phyloP scores from a whole-genome alignment of 2,888 invertebrate genomes.

The Strigamia maritima region DNA sequence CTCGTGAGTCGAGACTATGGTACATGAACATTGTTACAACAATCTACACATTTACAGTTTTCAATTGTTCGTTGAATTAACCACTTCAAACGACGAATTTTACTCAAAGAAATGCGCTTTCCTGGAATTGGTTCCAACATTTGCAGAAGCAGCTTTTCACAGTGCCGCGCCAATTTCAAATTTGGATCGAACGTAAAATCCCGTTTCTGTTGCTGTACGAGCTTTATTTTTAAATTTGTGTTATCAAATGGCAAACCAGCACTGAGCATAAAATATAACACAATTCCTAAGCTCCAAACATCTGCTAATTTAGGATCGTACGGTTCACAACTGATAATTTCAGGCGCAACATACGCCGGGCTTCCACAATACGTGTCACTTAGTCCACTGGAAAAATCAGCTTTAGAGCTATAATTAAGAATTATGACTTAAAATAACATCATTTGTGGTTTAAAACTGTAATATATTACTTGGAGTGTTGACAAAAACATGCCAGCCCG shows the following conservation, averaged over 20 bases:
- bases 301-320: conserved; percentile 30
- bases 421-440: neutral
- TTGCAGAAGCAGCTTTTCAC: neutral
- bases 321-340: conserved; percentile 9
- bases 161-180: neutral
- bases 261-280: conserved; percentile 23
- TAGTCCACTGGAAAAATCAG: neutral
- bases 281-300: conserved; percentile 35
- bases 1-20: neutral
- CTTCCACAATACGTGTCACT: conserved; percentile 36
- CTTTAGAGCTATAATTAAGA: neutral
- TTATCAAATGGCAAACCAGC: conserved; percentile 26
- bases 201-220: conserved; percentile 17
- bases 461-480: neutral
- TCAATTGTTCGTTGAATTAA: neutral
- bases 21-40: neutral
- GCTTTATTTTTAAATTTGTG: neutral
- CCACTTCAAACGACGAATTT: neutral
- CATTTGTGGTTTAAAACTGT: neutral
- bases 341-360: conserved; percentile 34
- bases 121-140: neutral
- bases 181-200: neutral
- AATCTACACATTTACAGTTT: neutral
- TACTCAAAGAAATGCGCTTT: neutral
- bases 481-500: conserved; percentile 23